Evolutionary conservation across 2,113 vertebrate species (phyloP).

Genomic region (Sinosuthora webbiana): DNA sequence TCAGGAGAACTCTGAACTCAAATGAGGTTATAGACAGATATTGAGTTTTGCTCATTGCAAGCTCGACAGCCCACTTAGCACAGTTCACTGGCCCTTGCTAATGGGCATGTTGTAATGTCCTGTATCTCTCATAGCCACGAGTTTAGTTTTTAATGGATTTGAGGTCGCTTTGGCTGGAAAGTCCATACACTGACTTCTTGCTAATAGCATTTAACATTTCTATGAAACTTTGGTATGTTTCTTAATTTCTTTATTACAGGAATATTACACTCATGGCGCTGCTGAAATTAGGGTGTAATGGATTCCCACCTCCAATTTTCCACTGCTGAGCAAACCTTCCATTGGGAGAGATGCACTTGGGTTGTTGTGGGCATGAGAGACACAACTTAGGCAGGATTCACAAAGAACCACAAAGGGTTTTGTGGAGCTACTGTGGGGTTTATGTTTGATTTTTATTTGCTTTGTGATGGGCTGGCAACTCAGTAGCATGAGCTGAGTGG

Average conservation of each 20-base stretch:
- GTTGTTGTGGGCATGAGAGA: neutral
- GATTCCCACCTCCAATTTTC: neutral
- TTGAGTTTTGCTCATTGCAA: neutral
- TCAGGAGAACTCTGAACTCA: neutral
- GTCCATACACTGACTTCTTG: neutral
- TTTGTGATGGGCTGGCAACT: neutral
- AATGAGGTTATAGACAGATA: neutral
- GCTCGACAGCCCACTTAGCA: neutral
- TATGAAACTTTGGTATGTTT: neutral
- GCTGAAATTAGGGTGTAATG: neutral
- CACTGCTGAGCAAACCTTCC: neutral
- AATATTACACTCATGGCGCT: neutral
- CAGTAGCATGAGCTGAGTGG: neutral
- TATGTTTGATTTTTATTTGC: neutral
- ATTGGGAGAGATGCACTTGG: neutral
- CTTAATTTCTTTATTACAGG: neutral
- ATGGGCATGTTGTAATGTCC: neutral
- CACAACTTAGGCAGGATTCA: neutral
- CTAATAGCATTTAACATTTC: neutral
- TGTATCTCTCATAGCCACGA: neutral
- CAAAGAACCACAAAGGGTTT: neutral
- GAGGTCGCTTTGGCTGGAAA: neutral
- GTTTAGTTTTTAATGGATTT: neutral
- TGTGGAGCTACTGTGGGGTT: neutral
- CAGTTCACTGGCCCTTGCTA: slow-evolving; percentile 21